Percentiles rank a stretch among this genome's conserved stretches.
phyloP scores from a whole-genome alignment of 2,797 vertebrate species.

The Gymnopithys bicolor region DNA sequence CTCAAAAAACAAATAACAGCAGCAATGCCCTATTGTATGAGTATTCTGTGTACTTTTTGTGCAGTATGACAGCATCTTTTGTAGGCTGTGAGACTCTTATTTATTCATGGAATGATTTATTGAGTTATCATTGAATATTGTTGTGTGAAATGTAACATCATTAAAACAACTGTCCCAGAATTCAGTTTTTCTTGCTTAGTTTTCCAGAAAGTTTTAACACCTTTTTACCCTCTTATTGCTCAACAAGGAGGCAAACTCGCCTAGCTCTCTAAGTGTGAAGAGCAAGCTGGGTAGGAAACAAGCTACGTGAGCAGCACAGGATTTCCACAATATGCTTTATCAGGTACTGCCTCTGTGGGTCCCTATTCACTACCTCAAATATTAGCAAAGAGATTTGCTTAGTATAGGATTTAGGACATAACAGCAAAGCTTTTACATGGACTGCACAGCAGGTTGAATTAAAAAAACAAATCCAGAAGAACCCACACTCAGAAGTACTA shows the following conservation, averaged over 20 bases:
- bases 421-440: not conserved
- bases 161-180: not conserved
- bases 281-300: not conserved
- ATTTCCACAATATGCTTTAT: not conserved
- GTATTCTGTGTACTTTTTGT: not conserved
- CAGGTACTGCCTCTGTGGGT: not conserved
- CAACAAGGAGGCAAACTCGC: not conserved
- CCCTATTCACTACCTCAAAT: not conserved
- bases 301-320: not conserved
- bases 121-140: not conserved
- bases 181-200: not conserved
- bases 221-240: not conserved
- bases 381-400: not conserved
- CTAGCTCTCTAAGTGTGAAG: not conserved
- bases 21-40: not conserved
- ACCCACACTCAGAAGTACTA: not conserved
- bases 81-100: not conserved
- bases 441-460: not conserved
- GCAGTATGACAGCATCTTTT: not conserved
- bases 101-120: not conserved
- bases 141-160: not conserved
- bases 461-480: not conserved
- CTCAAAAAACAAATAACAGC: not conserved
- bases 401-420: not conserved
- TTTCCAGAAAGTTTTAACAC: not conserved